These are phyloP conservation scores for Ctenopoma kingsleyae DNA, from an alignment of 2,797 vertebrate genomes.

Conservation along the genomic window DNA sequence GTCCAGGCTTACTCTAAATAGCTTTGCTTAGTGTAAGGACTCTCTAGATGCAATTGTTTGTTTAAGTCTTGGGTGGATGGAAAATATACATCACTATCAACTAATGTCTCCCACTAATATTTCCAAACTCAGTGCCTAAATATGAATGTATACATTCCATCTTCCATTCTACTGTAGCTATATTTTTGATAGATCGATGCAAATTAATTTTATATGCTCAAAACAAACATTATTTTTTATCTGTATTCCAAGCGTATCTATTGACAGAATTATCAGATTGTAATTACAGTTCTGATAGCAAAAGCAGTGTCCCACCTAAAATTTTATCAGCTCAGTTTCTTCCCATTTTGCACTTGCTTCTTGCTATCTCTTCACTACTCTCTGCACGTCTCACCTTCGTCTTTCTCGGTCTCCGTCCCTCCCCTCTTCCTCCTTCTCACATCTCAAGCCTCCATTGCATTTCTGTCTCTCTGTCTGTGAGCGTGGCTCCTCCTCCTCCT, in stretches of 20 bases:
- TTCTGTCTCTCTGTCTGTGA: constrained; percentile 43
- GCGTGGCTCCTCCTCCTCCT: constrained; percentile 50
- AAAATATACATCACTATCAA: background rate
- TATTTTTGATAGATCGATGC: background rate
- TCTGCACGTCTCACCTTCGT: constrained; percentile 50
- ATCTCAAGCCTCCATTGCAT: constrained; percentile 46
- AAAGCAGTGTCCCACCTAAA: background rate
- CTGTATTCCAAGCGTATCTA: background rate
- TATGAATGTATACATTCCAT: background rate
- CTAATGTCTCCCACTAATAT: background rate
- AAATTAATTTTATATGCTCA: background rate
- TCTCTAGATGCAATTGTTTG: constrained; percentile 10
- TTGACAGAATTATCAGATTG: background rate
- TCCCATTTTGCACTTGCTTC: constrained; percentile 21
- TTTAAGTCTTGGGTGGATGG: background rate
- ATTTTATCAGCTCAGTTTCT: constrained; percentile 16
- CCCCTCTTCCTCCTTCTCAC: constrained; percentile 25
- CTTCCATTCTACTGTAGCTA: background rate
- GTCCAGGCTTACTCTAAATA: constrained; percentile 36
- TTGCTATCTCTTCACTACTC: constrained; percentile 50
- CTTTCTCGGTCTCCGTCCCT: constrained; percentile 23
- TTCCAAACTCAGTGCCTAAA: background rate
- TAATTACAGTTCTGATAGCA: constrained; percentile 9
- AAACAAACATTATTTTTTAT: background rate
- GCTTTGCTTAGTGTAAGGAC: constrained; percentile 12